Evolutionary conservation across 2,888 invertebrate species (phyloP).

Genomic region (Augochlorella aurata): DNA sequence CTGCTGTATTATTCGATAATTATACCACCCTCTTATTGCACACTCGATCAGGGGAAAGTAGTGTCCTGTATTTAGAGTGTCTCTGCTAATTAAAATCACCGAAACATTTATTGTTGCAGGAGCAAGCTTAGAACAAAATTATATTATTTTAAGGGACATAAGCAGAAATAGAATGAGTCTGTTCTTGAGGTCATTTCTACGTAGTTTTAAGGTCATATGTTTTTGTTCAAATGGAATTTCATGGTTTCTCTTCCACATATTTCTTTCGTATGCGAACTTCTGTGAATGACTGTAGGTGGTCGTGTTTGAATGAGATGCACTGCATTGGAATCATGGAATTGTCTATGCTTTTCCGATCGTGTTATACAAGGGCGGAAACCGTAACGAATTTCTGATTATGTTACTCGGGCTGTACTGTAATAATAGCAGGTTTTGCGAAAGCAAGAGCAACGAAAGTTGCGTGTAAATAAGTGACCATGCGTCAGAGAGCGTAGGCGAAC

Average conservation of each 20-base stretch:
- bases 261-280: not conserved
- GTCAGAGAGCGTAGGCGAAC: not conserved
- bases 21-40: not conserved
- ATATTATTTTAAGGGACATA: not conserved
- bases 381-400: not conserved
- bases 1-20: not conserved
- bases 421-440: not conserved
- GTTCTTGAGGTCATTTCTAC: not conserved
- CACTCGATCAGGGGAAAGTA: not conserved
- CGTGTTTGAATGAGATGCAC: not conserved
- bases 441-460: not conserved
- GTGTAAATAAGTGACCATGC: not conserved
- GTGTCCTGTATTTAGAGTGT: not conserved
- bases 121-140: not conserved
- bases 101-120: not conserved
- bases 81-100: not conserved
- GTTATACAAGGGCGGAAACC: not conserved
- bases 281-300: not conserved
- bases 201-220: not conserved
- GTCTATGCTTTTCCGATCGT: not conserved
- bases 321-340: not conserved
- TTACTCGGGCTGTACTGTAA: not conserved
- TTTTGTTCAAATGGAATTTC: not conserved
- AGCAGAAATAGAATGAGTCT: not conserved
- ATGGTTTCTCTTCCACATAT: no score